Evolutionary conservation across 2,113 vertebrate genomes (phyloP).

Genomic region (Isurus oxyrinchus): DNA sequence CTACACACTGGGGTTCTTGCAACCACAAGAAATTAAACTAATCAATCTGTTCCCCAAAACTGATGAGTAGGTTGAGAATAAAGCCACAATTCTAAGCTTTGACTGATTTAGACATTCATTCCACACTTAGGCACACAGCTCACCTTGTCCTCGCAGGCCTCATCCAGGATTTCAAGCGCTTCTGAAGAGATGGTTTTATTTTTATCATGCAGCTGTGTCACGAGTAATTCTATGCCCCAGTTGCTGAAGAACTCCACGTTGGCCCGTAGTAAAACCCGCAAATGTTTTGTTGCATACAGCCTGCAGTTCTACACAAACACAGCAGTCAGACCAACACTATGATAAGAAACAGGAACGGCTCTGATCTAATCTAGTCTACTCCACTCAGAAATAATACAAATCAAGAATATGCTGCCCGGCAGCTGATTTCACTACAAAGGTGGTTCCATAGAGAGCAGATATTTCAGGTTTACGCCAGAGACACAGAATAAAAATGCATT

Average conservation of each 20-base stretch:
- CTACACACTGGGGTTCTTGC: neutral
- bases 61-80: neutral
- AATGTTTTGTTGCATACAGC: conserved; percentile 90
- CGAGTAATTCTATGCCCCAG: conserved; percentile 95
- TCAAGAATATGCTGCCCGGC: neutral
- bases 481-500: neutral
- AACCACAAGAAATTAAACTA: neutral
- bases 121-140: conserved; percentile 38
- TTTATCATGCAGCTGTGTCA: conserved; percentile 97
- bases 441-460: neutral
- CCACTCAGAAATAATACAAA: neutral
- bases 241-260: conserved; percentile 97
- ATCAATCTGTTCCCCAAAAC: neutral
- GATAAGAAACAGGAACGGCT: neutral
- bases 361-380: neutral
- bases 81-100: neutral
- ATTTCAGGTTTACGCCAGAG: neutral
- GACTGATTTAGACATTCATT: neutral
- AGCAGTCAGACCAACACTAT: neutral
- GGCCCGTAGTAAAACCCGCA: conserved; percentile 85
- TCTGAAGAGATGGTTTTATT: conserved; percentile 89
- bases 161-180: conserved; percentile 92
- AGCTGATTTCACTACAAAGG: neutral
- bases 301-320: conserved; percentile 69
- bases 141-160: conserved; percentile 98